Base-by-base conservation (phyloP, 1,140 invertebrate species). In the Cheumatopsyche charites region DNA sequence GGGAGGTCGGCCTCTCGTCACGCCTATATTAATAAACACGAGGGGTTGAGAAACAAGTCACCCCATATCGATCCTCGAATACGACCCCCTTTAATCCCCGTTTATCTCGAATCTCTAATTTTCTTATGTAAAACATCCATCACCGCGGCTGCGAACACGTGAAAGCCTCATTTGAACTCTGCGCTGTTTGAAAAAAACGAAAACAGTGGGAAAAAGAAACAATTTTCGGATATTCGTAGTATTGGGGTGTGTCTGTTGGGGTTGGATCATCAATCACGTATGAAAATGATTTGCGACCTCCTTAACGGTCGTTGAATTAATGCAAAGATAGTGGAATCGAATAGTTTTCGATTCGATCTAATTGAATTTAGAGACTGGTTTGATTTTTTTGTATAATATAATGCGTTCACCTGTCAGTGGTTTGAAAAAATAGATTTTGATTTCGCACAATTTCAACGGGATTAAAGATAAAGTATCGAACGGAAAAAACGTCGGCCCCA, bases 41-140 rank as follows among this genome's bases (percentile, higher is more conserved):
- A 36, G 9, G 19, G 47, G 45, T 13, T 52, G 47, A 15, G 15
- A 15, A 6, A 2, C 1, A 52, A 52, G 15, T 47, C 29, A 36
- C 29, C 29, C 47, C n/a, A 5, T 15, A 71, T 71, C 61, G 70
- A 71, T 66, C 63, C 43, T n/a, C 29, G 29, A 58, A 36, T 4
- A 3, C 70, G 17, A 52, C 65, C 71, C 21, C 17, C 36, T 7
- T 19, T 26, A 9, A 4, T 29, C 13, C 63, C 19, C 58, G 7
- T 62, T 75, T 75, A 75, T 75, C 74, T 67, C 52, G 29, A 52
- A 67, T 70, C 71, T 55, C 68, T 75, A 73, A 75, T 73, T 75
- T 73, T 71, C 71, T 71, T 73, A 71, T 75, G 74, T 75, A 75
- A 75, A 75, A 73, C 74, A 73, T 73, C 74, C 71, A 73, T 73